A percentile compares a stretch with the other conserved stretches of the same genome.
These are phyloP conservation scores for Drosophila nasuta DNA, from an alignment of 1,140 invertebrate genomes.

Conservation along the genomic window DNA sequence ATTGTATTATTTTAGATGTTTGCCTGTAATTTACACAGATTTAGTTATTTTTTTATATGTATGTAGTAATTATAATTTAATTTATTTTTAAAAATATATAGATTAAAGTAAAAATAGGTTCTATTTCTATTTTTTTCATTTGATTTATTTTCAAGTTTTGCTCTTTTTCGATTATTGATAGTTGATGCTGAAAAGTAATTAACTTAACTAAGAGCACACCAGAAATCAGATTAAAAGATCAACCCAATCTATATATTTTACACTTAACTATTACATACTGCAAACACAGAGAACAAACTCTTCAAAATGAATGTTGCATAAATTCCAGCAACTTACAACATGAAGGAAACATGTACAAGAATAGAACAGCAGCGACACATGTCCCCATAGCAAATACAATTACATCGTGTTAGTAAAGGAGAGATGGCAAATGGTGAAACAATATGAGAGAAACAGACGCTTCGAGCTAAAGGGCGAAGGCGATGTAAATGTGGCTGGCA, in stretches of 20 bases:
- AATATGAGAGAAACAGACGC: background rate
- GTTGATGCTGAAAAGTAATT: too few species aligned
- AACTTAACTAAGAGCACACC: background rate
- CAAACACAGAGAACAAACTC: too few species aligned
- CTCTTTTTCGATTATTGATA: too few species aligned
- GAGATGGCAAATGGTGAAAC: background rate
- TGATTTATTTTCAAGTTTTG: too few species aligned
- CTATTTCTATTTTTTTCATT: too few species aligned
- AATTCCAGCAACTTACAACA: conserved; percentile 24
- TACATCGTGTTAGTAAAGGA: conserved; percentile 3
- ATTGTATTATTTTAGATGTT: too few species aligned
- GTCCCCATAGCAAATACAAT: conserved; percentile 44
- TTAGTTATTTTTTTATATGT: too few species aligned
- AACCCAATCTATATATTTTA: conserved; percentile 34
- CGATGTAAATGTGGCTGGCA: background rate
- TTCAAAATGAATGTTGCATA: conserved; percentile 30
- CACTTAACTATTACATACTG: conserved; percentile 36
- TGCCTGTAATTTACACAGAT: too few species aligned
- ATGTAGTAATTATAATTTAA: too few species aligned
- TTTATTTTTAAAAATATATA: too few species aligned
- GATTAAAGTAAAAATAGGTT: too few species aligned
- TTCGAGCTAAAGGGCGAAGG: background rate
- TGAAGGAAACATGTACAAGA: conserved; percentile 10
- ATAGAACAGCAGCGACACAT: conserved; percentile 30
- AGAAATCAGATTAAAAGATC: background rate